Percentiles rank a stretch among this genome's conserved stretches.
phyloP scores from a whole-genome alignment of 2,888 invertebrate genomes.

The Cabera pusaria region DNA sequence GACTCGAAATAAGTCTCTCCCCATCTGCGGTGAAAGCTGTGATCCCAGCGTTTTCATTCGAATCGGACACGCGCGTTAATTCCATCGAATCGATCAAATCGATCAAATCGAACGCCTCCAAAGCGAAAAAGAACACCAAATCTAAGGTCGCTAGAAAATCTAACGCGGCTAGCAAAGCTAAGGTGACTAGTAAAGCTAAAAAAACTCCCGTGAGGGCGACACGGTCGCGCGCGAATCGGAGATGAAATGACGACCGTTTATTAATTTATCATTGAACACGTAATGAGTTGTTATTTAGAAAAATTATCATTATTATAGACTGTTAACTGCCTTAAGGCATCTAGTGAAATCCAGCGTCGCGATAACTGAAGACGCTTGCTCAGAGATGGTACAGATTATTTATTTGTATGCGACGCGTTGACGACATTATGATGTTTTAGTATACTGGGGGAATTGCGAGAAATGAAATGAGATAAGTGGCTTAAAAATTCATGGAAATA shows the following conservation, averaged over 20 bases:
- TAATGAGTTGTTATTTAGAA: slow-evolving; percentile 17
- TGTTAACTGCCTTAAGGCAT: slow-evolving; percentile 44
- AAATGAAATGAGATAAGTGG: too few species aligned
- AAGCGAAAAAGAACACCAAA: slow-evolving; percentile 41
- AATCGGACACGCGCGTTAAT: slow-evolving; percentile 58
- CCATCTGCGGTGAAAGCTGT: slow-evolving; percentile 60
- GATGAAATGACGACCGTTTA: slow-evolving; percentile 64
- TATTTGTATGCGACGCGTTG: slow-evolving; percentile 17
- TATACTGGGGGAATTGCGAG: too few species aligned
- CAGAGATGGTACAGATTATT: slow-evolving; percentile 29
- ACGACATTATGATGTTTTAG: slow-evolving; percentile 2
- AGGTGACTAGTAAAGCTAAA: slow-evolving; percentile 45
- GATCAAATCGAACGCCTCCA: slow-evolving; percentile 38
- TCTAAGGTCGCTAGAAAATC: too few species aligned
- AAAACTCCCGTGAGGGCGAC: slow-evolving; percentile 51
- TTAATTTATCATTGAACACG: neutral
- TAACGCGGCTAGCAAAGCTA: too few species aligned
- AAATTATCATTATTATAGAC: slow-evolving; percentile 42
- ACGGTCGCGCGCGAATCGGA: slow-evolving; percentile 52
- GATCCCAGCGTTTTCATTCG: slow-evolving; percentile 60
- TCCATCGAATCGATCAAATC: slow-evolving; percentile 59
- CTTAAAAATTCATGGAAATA: too few species aligned
- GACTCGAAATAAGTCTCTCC: slow-evolving; percentile 66
- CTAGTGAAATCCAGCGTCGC: slow-evolving; percentile 36
- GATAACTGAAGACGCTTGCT: slow-evolving; percentile 15